Conservation (phyloP, 2,888 invertebrate species). For the Exocentrus adspersus region DNA sequence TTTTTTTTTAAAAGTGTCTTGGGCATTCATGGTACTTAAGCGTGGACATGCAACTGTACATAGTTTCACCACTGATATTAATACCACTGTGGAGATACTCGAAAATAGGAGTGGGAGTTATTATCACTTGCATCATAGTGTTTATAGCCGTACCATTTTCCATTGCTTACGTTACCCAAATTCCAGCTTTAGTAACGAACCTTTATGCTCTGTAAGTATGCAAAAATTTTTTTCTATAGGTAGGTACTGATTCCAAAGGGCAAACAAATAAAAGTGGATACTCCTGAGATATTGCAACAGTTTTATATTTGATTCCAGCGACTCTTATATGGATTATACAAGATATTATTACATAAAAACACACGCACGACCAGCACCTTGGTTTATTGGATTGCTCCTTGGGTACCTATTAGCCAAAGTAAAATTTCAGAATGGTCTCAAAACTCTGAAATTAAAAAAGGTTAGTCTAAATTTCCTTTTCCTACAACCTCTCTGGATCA, state of each 20-base stretch:
- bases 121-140: conserved; percentile 30
- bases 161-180: conserved; percentile 38
- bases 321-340: conserved; percentile 26
- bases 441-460: conserved; percentile 13
- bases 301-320: no score
- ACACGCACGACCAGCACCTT: conserved; percentile 45
- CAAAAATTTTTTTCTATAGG: background rate
- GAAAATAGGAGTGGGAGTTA: conserved; percentile 29
- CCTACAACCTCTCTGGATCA: no score
- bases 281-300: no score
- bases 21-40: conserved; percentile 69
- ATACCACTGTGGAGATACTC: conserved; percentile 63
- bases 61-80: conserved; percentile 64
- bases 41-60: conserved; percentile 68
- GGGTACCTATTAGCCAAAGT: conserved; percentile 44
- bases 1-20: conserved; percentile 58
- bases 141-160: conserved; percentile 35
- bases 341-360: conserved; percentile 41
- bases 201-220: conserved; percentile 24
- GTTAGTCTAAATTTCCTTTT: background rate
- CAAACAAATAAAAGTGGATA: no score
- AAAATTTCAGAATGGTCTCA: conserved; percentile 19
- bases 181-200: conserved; percentile 38
- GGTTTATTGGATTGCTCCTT: conserved; percentile 45
- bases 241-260: background rate